Percentiles rank a stretch among this genome's conserved stretches.
These are phyloP conservation scores for Dendrolimus punctatus DNA, from an alignment of 1,140 invertebrate species.

Conservation along the genomic window DNA sequence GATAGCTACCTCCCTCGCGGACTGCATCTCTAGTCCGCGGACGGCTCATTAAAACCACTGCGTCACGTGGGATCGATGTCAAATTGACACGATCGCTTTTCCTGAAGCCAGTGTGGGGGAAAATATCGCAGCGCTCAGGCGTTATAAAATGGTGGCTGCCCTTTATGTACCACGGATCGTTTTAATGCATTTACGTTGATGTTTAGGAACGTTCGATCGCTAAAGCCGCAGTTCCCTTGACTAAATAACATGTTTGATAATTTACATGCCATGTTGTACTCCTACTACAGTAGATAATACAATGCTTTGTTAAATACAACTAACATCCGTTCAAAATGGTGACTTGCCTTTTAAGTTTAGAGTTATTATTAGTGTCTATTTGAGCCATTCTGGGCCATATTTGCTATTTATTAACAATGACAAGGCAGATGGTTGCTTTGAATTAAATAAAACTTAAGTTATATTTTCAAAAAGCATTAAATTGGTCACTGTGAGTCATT, in stretches of 20 bases:
- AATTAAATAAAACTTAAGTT: no score
- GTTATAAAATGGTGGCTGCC: constrained; percentile 71
- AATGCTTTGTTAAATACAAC: constrained; percentile 64
- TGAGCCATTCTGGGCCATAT: constrained; percentile 6
- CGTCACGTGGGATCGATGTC: constrained; percentile 77
- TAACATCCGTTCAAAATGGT: constrained; percentile 76
- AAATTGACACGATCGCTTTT: constrained; percentile 72
- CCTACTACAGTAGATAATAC: constrained; percentile 42
- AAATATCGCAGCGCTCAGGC: constrained; percentile 66
- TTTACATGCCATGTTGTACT: constrained; percentile 31
- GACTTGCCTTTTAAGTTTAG: constrained; percentile 64
- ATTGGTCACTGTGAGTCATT: constrained; percentile 16
- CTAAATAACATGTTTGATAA: constrained; percentile 33
- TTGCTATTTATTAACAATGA: constrained; percentile 10
- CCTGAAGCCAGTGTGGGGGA: constrained; percentile 66
- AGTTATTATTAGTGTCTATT: constrained; percentile 16
- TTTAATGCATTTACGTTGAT: constrained; percentile 48
- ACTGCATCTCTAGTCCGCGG: constrained; percentile 74
- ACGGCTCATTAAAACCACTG: constrained; percentile 76
- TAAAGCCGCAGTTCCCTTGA: constrained; percentile 28
- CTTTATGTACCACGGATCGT: constrained; percentile 57
- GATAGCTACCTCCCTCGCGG: constrained; percentile 74
- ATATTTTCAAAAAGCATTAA: neutral
- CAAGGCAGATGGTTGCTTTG: neutral
- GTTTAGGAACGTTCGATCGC: constrained; percentile 19